Base-by-base conservation (phyloP, 2,113 vertebrate species). In the Dinomys branickii region DNA sequence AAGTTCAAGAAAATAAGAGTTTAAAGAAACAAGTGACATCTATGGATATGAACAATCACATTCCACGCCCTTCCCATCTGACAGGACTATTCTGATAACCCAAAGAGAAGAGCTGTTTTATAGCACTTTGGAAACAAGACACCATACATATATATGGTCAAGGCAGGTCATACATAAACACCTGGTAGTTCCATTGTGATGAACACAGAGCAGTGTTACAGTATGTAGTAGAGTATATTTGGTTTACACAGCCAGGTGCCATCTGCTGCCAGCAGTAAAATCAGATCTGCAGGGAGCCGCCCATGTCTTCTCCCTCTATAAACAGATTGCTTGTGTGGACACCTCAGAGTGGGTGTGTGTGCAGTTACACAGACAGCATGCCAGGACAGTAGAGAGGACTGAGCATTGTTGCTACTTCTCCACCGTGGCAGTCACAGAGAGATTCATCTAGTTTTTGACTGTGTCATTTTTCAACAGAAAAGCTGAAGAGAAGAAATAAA, bases 391-490 rank as follows among this genome's bases (percentile, higher is more conserved):
- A 11, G 91, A 71, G 94, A 89, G 89, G 80, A 19, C 91, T 24
- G 17, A 16, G 26, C 41, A 17, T 7, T 44, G 77, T 69, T 4
- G 0, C 26, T 59, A 0, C 2, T 13, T 33, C 90, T 6, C 3
- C 3, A 38, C 12, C 17, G 5, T 3, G 2, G 44, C 16, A 47
- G 65, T 67, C 33, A 1, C 59, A 85, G 84, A 56, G 44, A 83
- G 10, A 3, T 7, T n/a, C 77, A 86, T 0, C 12, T 69, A 28
- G 84, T 56, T 77, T 94, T 96, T 0, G 44, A 75, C 71, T 87
- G 16, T 80, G 89, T 96, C 80, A 61, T 73, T 92, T 88, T 16
- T 86, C 84, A 56, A 94, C 97, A 71, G 26, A 44, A 44, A 95
- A 73, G 59, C 90, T 71, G 2, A 33, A 89, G 82, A 97, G 77